Evolutionary conservation across 53 echinoderm and acorn worm genomes (phyloP).

Genomic region (Pentamera pediparva): DNA sequence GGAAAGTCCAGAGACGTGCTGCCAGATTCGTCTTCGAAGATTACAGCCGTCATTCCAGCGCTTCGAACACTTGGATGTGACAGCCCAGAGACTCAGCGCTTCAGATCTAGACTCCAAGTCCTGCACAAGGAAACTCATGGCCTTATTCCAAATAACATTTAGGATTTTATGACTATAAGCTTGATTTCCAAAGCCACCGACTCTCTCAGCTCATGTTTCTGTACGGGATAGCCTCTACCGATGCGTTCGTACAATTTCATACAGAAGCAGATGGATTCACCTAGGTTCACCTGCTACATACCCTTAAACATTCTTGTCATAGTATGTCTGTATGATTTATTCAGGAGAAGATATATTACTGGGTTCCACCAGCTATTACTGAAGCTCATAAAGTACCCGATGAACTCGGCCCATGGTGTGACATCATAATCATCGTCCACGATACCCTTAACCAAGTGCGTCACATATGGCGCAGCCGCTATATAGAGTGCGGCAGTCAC

Average conservation of each 20-base stretch:
- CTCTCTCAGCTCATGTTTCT: too few relatives aligned
- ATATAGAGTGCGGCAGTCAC: neutral
- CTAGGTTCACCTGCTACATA: neutral
- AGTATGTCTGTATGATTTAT: conserved; percentile 6
- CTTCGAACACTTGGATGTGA: too few relatives aligned
- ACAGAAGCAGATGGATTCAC: neutral
- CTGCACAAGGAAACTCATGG: too few relatives aligned
- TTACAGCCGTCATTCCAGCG: too few relatives aligned
- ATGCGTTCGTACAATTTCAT: neutral
- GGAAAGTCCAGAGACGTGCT: too few relatives aligned
- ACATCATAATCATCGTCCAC: neutral
- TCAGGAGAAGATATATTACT: conserved; percentile 7
- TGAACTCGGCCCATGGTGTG: neutral
- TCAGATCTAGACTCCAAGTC: too few relatives aligned
- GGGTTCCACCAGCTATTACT: conserved; percentile 36
- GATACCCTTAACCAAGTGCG: neutral
- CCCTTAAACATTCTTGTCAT: neutral
- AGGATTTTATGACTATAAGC: too few relatives aligned
- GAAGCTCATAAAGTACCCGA: neutral
- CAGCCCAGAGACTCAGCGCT: too few relatives aligned
- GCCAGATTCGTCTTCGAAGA: too few relatives aligned
- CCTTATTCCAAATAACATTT: too few relatives aligned
- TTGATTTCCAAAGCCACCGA: too few relatives aligned
- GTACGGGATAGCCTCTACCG: too few relatives aligned
- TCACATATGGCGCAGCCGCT: neutral